A percentile compares a stretch with the other conserved stretches of the same genome.
Conservation (phyloP, 1,140 invertebrate genomes). For the Heliconius congener region DNA sequence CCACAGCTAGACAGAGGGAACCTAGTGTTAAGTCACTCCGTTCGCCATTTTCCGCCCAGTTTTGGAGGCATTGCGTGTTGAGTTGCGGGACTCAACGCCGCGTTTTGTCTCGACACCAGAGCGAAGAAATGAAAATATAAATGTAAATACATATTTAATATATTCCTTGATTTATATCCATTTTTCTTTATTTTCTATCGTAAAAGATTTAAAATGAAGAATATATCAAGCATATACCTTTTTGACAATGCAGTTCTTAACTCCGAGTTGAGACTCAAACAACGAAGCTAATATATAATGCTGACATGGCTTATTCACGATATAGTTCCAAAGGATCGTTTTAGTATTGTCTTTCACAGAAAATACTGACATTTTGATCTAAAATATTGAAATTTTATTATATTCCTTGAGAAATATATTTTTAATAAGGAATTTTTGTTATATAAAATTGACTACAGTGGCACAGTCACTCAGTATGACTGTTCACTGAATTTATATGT, state of each 20-base stretch:
- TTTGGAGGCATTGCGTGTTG: no score
- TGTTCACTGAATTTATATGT: no score
- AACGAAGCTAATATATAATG: constrained; percentile 50
- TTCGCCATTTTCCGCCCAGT: no score
- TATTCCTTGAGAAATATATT: neutral
- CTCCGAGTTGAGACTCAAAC: constrained; percentile 37
- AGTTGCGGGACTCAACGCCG: no score
- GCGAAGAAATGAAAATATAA: no score
- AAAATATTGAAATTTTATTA: neutral
- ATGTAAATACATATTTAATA: no score
- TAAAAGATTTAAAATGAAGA: neutral
- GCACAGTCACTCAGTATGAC: no score
- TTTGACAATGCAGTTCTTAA: constrained; percentile 53
- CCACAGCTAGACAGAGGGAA: no score
- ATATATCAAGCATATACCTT: constrained; percentile 41
- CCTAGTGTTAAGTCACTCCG: no score
- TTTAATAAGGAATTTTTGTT: neutral
- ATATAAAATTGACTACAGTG: neutral
- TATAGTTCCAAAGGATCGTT: constrained; percentile 51
- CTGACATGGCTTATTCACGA: constrained; percentile 56
- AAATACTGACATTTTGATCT: constrained; percentile 54
- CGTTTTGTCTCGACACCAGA: no score
- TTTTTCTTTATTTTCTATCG: neutral
- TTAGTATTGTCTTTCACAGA: constrained; percentile 45
- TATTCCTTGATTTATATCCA: neutral